Evolutionary conservation across 2,797 vertebrate species (phyloP).

Genomic region (Sebastes nivosus): DNA sequence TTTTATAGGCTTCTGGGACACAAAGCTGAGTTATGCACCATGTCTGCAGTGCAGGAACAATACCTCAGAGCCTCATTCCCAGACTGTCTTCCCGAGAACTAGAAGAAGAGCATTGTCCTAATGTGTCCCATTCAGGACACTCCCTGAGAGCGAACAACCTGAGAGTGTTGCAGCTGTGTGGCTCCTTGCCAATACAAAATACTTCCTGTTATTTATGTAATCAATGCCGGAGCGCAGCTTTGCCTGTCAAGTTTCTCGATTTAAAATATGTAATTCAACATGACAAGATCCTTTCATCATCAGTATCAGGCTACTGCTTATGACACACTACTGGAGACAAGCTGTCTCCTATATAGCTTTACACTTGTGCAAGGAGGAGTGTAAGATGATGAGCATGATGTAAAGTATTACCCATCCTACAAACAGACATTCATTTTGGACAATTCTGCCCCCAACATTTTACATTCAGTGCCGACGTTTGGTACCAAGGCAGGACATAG

Average conservation of each 20-base stretch:
- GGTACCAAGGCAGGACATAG: background rate
- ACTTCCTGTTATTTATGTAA: constrained; percentile 7
- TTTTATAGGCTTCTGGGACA: constrained; percentile 33
- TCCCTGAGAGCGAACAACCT: background rate
- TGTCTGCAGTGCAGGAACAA: constrained; percentile 32
- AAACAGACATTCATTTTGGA: background rate
- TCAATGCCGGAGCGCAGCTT: background rate
- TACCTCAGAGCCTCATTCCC: constrained; percentile 19
- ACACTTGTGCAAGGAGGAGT: background rate
- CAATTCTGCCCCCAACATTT: background rate
- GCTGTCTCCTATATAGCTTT: background rate
- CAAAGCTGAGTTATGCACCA: background rate
- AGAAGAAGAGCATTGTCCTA: background rate
- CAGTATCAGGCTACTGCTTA: background rate
- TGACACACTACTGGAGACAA: background rate
- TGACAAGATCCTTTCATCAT: background rate
- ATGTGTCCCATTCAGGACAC: constrained; percentile 5
- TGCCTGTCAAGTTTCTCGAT: background rate
- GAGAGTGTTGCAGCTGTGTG: constrained; percentile 1
- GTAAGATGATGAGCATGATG: background rate
- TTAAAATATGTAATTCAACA: background rate
- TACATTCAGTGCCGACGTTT: background rate
- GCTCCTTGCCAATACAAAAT: background rate
- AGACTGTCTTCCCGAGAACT: constrained; percentile 17
- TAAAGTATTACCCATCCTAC: background rate